Evolutionary conservation across 2,888 invertebrate species (phyloP).

Genomic region (Ichneumoninae sp.): DNA sequence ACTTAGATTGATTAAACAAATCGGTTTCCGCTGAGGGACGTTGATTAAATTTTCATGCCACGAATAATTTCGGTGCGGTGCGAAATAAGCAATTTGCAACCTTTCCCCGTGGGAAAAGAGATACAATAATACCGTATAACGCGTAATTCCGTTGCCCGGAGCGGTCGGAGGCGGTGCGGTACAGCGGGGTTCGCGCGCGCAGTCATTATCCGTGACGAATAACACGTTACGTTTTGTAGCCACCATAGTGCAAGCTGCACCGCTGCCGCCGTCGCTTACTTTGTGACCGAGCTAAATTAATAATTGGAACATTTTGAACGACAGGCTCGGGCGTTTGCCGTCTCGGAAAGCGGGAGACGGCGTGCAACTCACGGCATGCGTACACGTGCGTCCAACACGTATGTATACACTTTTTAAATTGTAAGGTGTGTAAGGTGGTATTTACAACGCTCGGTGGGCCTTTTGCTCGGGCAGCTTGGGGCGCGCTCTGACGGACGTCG

Average conservation of each 20-base stretch:
- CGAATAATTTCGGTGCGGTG: slow-evolving; percentile 2
- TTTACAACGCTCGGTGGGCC: slow-evolving; percentile 49
- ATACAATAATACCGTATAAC: slow-evolving; percentile 52
- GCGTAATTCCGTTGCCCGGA: slow-evolving; percentile 55
- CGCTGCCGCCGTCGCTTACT: slow-evolving; percentile 62
- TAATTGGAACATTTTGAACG: slow-evolving; percentile 76
- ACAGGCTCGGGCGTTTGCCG: slow-evolving; percentile 45
- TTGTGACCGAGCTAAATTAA: slow-evolving; percentile 78
- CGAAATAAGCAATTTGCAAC: slow-evolving; percentile 20
- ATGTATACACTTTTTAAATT: slow-evolving; percentile 34
- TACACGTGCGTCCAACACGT: background rate
- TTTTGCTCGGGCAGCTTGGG: slow-evolving; percentile 5
- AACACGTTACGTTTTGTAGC: slow-evolving; percentile 72
- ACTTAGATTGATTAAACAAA: no score
- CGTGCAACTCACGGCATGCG: slow-evolving; percentile 5
- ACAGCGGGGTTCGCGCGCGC: slow-evolving; percentile 54
- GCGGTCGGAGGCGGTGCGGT: slow-evolving; percentile 40
- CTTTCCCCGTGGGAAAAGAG: slow-evolving; percentile 4
- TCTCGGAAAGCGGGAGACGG: slow-evolving; percentile 34
- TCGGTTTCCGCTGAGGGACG: background rate
- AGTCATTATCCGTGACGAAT: slow-evolving; percentile 75
- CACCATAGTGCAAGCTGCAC: slow-evolving; percentile 33
- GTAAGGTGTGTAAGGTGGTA: slow-evolving; percentile 26
- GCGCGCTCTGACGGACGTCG: slow-evolving; percentile 49
- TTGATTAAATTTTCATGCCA: background rate